phyloP scores from a whole-genome alignment of 2,888 invertebrate species.

The Scrobipalpa costella region DNA sequence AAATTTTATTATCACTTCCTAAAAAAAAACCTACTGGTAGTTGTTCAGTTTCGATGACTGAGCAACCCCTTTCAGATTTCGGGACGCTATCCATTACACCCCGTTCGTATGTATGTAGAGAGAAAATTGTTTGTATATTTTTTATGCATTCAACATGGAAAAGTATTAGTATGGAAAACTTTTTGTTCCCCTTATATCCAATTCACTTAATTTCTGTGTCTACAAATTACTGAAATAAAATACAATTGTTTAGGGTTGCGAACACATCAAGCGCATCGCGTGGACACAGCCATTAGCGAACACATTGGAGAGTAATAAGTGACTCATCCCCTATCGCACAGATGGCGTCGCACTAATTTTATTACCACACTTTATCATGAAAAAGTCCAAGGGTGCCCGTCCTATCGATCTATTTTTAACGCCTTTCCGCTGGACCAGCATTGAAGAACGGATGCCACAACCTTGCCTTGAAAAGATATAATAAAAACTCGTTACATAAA shows the following conservation, averaged over 20 bases:
- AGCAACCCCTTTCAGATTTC: too few relatives aligned
- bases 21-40: too few relatives aligned
- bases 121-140: too few relatives aligned
- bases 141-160: too few relatives aligned
- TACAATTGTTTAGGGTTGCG: slow-evolving; percentile 9
- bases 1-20: too few relatives aligned
- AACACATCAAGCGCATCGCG: slow-evolving; percentile 35
- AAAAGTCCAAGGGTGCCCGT: slow-evolving; percentile 31
- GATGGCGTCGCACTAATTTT: slow-evolving; percentile 53
- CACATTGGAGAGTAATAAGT: slow-evolving; percentile 34
- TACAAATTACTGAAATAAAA: slow-evolving; percentile 13
- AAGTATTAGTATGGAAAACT: too few relatives aligned
- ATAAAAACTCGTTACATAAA: slow-evolving; percentile 14
- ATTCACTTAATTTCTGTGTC: neutral
- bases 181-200: neutral
- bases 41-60: too few relatives aligned
- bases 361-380: slow-evolving; percentile 39
- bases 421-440: slow-evolving; percentile 11
- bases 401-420: slow-evolving; percentile 12
- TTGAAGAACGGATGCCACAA: slow-evolving; percentile 1
- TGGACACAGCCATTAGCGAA: slow-evolving; percentile 43
- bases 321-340: slow-evolving; percentile 55
- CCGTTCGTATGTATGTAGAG: too few relatives aligned
- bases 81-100: too few relatives aligned
- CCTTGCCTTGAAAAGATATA: slow-evolving; percentile 7